A percentile compares a stretch with the other conserved stretches of the same genome.
phyloP scores from a whole-genome alignment of 2,888 invertebrate genomes.

The Drosophila paranaensis region DNA sequence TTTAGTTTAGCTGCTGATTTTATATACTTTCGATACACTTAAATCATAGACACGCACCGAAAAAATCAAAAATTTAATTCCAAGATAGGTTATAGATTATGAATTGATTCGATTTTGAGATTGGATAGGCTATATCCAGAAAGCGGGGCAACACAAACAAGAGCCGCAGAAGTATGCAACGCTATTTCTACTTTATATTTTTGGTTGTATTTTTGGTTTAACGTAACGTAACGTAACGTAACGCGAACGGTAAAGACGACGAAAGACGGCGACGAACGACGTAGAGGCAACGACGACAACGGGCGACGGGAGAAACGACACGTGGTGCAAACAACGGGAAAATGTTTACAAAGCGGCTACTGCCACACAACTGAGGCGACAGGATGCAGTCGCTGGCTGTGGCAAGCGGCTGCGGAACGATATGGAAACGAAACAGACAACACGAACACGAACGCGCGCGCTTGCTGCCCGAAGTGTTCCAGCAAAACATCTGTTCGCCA shows the following conservation, averaged over 20 bases:
- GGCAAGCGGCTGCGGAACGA: conserved; percentile 56
- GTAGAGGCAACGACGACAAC: conserved; percentile 53
- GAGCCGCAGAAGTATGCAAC: conserved; percentile 49
- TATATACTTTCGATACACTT: conserved; percentile 43
- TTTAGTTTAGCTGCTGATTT: conserved; percentile 16
- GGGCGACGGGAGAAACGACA: conserved; percentile 68
- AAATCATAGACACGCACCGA: conserved; percentile 71
- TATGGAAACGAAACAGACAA: conserved; percentile 63
- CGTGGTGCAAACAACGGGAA: conserved; percentile 70
- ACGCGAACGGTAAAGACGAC: conserved; percentile 58
- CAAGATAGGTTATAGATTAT: conserved; percentile 9
- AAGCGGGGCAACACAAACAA: conserved; percentile 37
- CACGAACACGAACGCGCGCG: conserved; percentile 41
- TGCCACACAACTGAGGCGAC: conserved; percentile 77
- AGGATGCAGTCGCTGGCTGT: conserved; percentile 63
- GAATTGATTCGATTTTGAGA: conserved; percentile 3
- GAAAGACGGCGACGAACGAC: conserved; percentile 64
- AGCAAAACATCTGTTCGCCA: conserved; percentile 55
- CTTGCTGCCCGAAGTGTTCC: conserved; percentile 30
- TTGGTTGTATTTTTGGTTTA: conserved; percentile 22
- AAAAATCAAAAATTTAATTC: conserved; percentile 46
- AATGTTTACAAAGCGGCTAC: conserved; percentile 79
- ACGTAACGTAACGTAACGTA: conserved; percentile 57
- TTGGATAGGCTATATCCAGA: conserved; percentile 26
- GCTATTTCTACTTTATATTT: conserved; percentile 9